These are phyloP conservation scores for Conopomorpha cramerella DNA, from an alignment of 1,140 invertebrate species.

Conservation along the genomic window DNA sequence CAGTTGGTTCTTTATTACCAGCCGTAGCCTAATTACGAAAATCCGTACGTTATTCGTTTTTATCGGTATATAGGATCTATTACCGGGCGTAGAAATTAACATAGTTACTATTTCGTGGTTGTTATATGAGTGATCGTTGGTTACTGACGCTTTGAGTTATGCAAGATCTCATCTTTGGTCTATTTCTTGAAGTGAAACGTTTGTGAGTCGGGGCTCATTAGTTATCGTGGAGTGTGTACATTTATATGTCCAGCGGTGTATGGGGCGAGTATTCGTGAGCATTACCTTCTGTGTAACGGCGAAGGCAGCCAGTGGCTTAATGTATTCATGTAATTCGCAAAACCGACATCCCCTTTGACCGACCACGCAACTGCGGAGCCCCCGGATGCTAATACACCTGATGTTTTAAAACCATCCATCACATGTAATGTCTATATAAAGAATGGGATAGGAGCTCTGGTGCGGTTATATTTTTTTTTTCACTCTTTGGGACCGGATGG, in stretches of 20 bases:
- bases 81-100: slow-evolving; percentile 26
- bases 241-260: not conserved
- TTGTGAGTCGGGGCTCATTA: too few relatives aligned
- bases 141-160: slow-evolving; percentile 48
- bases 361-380: slow-evolving; percentile 52
- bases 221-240: not conserved
- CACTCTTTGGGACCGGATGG: too few relatives aligned
- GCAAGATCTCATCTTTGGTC: too few relatives aligned
- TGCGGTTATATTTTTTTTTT: too few relatives aligned
- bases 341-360: slow-evolving; percentile 57
- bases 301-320: slow-evolving; percentile 49
- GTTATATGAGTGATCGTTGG: slow-evolving; percentile 45
- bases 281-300: slow-evolving; percentile 56
- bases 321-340: slow-evolving; percentile 61
- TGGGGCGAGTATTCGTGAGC: slow-evolving; percentile 42
- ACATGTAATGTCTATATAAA: slow-evolving; percentile 56
- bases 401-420: slow-evolving; percentile 60
- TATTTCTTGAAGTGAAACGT: too few relatives aligned
- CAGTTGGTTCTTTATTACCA: too few relatives aligned
- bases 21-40: slow-evolving; percentile 5
- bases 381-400: slow-evolving; percentile 48
- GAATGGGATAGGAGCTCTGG: too few relatives aligned
- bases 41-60: slow-evolving; percentile 1
- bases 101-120: slow-evolving; percentile 36
- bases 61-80: slow-evolving; percentile 10